phyloP scores from a whole-genome alignment of 2,888 invertebrate species.

The Lepas anatifera region DNA sequence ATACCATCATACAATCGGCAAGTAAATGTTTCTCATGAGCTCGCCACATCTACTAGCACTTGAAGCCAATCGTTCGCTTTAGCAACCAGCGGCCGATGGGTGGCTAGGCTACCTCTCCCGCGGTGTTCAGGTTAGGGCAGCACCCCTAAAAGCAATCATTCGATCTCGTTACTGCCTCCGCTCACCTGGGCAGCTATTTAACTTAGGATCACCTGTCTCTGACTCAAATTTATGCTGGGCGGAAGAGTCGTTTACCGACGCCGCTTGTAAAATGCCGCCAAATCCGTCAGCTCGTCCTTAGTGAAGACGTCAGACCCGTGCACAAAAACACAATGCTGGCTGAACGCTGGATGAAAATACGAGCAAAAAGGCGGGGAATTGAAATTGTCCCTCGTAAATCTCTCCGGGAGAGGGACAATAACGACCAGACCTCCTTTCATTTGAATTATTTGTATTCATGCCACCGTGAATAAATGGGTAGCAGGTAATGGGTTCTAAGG shows the following conservation, averaged over 20 bases:
- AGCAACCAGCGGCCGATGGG: no score
- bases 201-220: not conserved
- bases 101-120: no score
- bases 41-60: no score
- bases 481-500: no score
- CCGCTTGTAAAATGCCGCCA: not conserved
- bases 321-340: not conserved
- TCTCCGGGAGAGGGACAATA: not conserved
- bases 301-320: not conserved
- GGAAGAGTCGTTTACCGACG: not conserved
- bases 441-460: not conserved
- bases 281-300: not conserved
- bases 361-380: not conserved
- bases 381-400: slow-evolving; percentile 3
- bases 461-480: no score
- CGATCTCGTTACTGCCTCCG: no score
- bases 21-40: no score
- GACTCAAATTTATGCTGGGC: not conserved
- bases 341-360: not conserved
- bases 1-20: no score
- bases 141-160: no score
- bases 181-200: not conserved
- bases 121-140: no score
- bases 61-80: no score
- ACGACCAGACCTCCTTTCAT: not conserved